Conservation (phyloP, 2,888 invertebrate genomes). For the Cheilosia soror region DNA sequence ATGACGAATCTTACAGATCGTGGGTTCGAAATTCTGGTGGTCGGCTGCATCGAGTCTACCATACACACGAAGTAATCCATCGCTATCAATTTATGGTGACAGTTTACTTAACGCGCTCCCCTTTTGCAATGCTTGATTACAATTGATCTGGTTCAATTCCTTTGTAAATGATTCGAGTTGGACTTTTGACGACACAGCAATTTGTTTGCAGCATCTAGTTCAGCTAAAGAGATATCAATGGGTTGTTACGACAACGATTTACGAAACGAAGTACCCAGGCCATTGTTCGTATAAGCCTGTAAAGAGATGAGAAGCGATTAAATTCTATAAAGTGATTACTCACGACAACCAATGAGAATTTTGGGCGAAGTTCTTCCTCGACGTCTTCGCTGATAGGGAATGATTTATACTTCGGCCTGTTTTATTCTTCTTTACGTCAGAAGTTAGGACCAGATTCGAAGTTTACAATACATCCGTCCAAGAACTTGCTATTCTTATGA, state of each 20-base stretch:
- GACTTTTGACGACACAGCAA: conserved; percentile 24
- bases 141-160: conserved; percentile 9
- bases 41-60: conserved; percentile 54
- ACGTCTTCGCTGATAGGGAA: not conserved
- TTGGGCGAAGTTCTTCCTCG: conserved; percentile 22
- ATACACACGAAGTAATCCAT: conserved; percentile 34
- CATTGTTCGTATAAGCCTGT: conserved; percentile 5
- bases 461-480: too few species aligned
- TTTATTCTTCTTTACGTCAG: too few species aligned
- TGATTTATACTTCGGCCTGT: too few species aligned
- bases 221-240: not conserved
- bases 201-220: conserved; percentile 1
- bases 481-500: too few species aligned
- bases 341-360: conserved; percentile 9
- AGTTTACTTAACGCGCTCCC: conserved; percentile 19
- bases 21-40: conserved; percentile 40
- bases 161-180: conserved; percentile 17
- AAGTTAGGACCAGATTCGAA: too few species aligned
- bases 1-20: conserved; percentile 28
- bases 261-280: conserved; percentile 23
- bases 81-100: conserved; percentile 25
- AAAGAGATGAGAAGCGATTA: conserved; percentile 31
- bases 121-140: not conserved
- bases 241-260: not conserved
- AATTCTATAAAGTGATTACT: conserved; percentile 23